Evolutionary conservation across 2,888 invertebrate species (phyloP).

Genomic region (Eupithecia subfuscata): DNA sequence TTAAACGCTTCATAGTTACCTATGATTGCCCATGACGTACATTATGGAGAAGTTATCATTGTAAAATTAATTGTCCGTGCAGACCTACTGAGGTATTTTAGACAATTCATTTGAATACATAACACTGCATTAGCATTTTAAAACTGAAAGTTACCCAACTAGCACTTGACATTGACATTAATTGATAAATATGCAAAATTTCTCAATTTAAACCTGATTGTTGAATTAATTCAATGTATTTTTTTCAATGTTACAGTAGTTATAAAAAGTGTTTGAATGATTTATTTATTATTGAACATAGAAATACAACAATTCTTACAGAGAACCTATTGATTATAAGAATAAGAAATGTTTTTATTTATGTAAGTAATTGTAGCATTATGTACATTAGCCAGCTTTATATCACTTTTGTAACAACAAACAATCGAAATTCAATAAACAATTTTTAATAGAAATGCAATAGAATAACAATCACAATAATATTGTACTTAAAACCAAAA

Average conservation of each 20-base stretch:
- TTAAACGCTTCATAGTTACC: too few relatives aligned
- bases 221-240: constrained; percentile 3
- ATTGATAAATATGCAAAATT: constrained; percentile 26
- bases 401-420: background rate
- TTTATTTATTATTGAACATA: background rate
- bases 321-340: background rate
- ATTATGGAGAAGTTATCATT: background rate
- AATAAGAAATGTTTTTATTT: too few relatives aligned
- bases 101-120: background rate
- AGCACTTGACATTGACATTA: constrained; percentile 42
- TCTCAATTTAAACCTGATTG: constrained; percentile 12
- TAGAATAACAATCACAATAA: too few relatives aligned
- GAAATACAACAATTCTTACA: background rate
- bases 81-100: background rate
- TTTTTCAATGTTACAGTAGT: constrained; percentile 7
- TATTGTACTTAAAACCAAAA: too few relatives aligned
- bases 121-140: background rate
- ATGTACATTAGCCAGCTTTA: background rate
- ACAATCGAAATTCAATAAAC: too few relatives aligned
- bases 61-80: background rate
- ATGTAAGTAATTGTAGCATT: too few relatives aligned
- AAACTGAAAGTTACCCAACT: constrained; percentile 28
- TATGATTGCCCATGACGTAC: too few relatives aligned
- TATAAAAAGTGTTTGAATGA: background rate
- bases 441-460: background rate